phyloP scores from a whole-genome alignment of 2,888 invertebrate species.

The Lamproptera curius region DNA sequence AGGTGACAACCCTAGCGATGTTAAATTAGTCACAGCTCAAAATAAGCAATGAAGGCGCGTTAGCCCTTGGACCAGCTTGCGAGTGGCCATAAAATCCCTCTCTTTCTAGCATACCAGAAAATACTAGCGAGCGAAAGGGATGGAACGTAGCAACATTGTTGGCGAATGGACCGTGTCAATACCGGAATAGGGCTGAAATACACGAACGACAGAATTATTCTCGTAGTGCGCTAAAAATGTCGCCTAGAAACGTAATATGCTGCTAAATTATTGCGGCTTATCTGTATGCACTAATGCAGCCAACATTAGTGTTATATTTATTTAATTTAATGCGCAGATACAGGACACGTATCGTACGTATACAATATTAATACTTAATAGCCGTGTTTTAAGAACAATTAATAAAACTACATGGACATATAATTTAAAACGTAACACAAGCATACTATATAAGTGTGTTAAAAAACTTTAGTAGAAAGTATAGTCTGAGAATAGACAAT shows the following conservation, averaged over 20 bases:
- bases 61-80: slow-evolving; percentile 57
- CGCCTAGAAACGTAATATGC: slow-evolving; percentile 5
- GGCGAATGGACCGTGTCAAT: slow-evolving; percentile 44
- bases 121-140: slow-evolving; percentile 38
- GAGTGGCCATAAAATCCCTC: slow-evolving; percentile 57
- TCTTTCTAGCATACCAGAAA: slow-evolving; percentile 31
- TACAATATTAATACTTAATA: too few species aligned
- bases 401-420: too few species aligned
- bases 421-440: too few species aligned
- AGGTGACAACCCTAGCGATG: slow-evolving; percentile 33
- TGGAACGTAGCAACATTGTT: slow-evolving; percentile 54
- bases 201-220: slow-evolving; percentile 27
- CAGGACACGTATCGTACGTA: too few species aligned
- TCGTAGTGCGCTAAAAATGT: slow-evolving; percentile 8
- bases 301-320: slow-evolving; percentile 6
- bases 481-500: too few species aligned
- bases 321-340: background rate
- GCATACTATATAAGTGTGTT: too few species aligned
- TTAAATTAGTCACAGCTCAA: slow-evolving; percentile 70
- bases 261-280: slow-evolving; percentile 14
- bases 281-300: slow-evolving; percentile 6
- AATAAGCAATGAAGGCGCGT: slow-evolving; percentile 67
- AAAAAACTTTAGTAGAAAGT: too few species aligned
- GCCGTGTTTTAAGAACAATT: too few species aligned
- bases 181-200: slow-evolving; percentile 53